Conservation (phyloP, 2,888 invertebrate genomes). For the Kryphioiulus occultus region DNA sequence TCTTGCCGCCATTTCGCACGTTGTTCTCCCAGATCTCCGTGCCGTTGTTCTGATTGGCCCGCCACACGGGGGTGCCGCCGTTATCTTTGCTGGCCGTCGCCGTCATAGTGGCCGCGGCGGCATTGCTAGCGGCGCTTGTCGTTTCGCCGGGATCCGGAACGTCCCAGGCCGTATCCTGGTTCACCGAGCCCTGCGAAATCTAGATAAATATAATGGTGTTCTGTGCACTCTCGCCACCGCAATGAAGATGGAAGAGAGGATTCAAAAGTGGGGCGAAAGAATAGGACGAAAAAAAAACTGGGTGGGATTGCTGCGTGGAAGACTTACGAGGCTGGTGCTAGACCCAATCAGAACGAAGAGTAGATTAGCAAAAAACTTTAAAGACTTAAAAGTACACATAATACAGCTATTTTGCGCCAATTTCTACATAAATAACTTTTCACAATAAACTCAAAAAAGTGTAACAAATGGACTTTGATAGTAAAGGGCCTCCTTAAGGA, state of each 20-base stretch:
- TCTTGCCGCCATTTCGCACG: conserved; percentile 87
- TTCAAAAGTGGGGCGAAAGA: conserved; percentile 44
- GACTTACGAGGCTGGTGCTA: no score
- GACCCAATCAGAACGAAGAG: no score
- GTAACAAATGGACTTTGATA: no score
- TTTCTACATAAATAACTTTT: no score
- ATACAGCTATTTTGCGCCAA: no score
- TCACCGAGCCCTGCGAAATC: conserved; percentile 78
- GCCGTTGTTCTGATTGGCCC: conserved; percentile 52
- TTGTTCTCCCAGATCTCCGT: conserved; percentile 90
- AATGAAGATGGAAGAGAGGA: conserved; percentile 35
- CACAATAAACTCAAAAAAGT: no score
- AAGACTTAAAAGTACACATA: no score
- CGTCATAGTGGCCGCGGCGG: not conserved
- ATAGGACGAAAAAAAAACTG: conserved; percentile 1
- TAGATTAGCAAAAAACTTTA: no score
- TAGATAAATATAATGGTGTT: conserved; percentile 31
- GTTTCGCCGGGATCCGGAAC: conserved; percentile 90
- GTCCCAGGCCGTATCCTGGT: conserved; percentile 94
- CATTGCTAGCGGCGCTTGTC: conserved; percentile 55
- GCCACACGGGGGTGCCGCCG: conserved; percentile 52
- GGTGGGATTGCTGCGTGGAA: not conserved
- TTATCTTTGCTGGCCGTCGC: conserved; percentile 59
- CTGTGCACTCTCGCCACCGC: not conserved
- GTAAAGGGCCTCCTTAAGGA: no score